Evolutionary conservation across 2,888 invertebrate species (phyloP).

Genomic region (Raillietiella orientalis): DNA sequence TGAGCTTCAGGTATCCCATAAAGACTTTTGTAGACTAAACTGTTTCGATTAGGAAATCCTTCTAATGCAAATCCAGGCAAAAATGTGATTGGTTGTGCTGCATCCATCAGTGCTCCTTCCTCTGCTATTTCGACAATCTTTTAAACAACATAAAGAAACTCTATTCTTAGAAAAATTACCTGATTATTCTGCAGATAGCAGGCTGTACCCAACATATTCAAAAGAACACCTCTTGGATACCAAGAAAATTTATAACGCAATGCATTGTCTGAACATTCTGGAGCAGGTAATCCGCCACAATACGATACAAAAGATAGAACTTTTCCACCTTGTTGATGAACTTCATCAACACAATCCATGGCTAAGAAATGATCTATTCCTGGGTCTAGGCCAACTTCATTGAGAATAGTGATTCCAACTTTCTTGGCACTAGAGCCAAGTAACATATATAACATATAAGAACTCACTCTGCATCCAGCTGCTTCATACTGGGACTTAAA

Average conservation of each 20-base stretch:
- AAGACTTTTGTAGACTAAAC: slow-evolving; percentile 47
- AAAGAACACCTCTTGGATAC: slow-evolving; percentile 73
- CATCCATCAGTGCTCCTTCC: slow-evolving; percentile 63
- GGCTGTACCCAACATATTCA: slow-evolving; percentile 64
- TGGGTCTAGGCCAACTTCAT: slow-evolving; percentile 90
- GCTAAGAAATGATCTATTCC: slow-evolving; percentile 95
- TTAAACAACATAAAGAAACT: slow-evolving; percentile 1
- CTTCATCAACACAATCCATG: slow-evolving; percentile 80
- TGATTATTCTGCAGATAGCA: slow-evolving; percentile 51
- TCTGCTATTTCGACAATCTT: slow-evolving; percentile 56
- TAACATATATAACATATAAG: background rate
- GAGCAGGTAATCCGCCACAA: slow-evolving; percentile 89
- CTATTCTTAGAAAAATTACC: slow-evolving; percentile 16
- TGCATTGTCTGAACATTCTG: slow-evolving; percentile 74
- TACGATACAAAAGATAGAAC: slow-evolving; percentile 83
- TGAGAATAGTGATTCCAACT: slow-evolving; percentile 69
- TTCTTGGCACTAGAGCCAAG: slow-evolving; percentile 30
- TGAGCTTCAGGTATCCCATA: slow-evolving; percentile 63
- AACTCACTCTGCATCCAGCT: slow-evolving; percentile 34
- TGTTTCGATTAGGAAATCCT: slow-evolving; percentile 89
- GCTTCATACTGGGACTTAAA: slow-evolving; percentile 45
- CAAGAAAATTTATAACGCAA: slow-evolving; percentile 78
- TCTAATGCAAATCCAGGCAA: slow-evolving; percentile 86
- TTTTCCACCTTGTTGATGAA: slow-evolving; percentile 42
- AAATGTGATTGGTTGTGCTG: slow-evolving; percentile 44